Conservation (phyloP, 2,888 invertebrate species). For the Hemicrepidius hirtus region DNA sequence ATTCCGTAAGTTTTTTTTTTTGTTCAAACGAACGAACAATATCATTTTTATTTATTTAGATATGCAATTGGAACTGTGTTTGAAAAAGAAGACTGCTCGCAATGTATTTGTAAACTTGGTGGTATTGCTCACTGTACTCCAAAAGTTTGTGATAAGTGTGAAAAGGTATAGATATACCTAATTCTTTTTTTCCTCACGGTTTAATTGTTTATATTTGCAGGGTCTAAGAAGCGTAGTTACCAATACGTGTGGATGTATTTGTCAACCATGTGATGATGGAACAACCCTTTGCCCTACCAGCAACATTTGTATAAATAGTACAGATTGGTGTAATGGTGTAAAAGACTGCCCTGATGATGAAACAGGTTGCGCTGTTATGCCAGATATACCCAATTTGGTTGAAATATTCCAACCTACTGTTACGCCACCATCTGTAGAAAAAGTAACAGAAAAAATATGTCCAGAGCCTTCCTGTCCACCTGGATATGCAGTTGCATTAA, state of each 20-base stretch:
- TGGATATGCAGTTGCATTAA: conserved; percentile 71
- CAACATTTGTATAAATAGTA: conserved; percentile 81
- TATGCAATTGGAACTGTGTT: conserved; percentile 83
- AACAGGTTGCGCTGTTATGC: conserved; percentile 73
- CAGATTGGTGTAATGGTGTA: conserved; percentile 87
- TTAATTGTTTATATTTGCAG: conserved; percentile 62
- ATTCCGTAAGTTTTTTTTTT: conserved; percentile 72
- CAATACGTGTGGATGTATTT: conserved; percentile 81
- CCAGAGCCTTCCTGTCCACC: conserved; percentile 73
- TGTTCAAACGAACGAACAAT: conserved; percentile 1
- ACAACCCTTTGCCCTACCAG: conserved; percentile 83
- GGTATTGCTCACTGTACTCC: conserved; percentile 82
- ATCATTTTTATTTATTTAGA: conserved; percentile 68
- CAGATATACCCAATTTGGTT: conserved; percentile 53
- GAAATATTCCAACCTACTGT: conserved; percentile 55
- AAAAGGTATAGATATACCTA: conserved; percentile 66
- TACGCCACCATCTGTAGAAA: not conserved
- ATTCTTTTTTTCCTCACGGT: not conserved
- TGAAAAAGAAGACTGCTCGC: conserved; percentile 83
- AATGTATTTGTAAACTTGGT: conserved; percentile 86
- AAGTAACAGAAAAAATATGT: conserved; percentile 63
- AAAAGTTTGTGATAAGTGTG: conserved; percentile 81
- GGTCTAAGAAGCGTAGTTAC: conserved; percentile 77
- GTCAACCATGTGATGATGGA: conserved; percentile 81
- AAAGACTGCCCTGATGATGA: conserved; percentile 91